Conservation (phyloP, 1,140 invertebrate genomes). For the Dendroctonus ponderosae region DNA sequence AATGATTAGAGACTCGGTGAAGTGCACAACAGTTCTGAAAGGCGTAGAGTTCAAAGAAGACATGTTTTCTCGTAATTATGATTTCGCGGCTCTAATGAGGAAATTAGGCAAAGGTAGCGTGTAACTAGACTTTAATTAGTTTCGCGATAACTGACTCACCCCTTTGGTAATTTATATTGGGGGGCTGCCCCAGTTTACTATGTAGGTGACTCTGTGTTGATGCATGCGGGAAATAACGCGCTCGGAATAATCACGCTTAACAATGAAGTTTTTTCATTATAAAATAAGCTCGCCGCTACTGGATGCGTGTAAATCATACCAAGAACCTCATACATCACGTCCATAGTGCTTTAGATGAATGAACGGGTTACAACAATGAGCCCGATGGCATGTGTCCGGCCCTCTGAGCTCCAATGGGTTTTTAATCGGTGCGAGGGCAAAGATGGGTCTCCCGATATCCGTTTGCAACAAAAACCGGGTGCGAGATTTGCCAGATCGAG, state of each 20-base stretch:
- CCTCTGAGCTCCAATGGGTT: slow-evolving; percentile 14
- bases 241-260: too few relatives aligned
- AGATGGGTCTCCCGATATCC: slow-evolving; percentile 16
- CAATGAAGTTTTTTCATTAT: too few relatives aligned
- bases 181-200: slow-evolving; percentile 5
- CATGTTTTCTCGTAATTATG: slow-evolving; percentile 2
- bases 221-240: too few relatives aligned
- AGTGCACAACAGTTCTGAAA: too few relatives aligned
- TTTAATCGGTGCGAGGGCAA: slow-evolving; percentile 20
- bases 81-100: slow-evolving; percentile 7
- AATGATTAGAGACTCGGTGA: too few relatives aligned
- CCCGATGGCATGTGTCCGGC: not conserved
- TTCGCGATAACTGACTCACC: slow-evolving; percentile 28
- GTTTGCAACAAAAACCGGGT: slow-evolving; percentile 11
- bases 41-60: too few relatives aligned
- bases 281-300: too few relatives aligned
- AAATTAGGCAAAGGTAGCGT: slow-evolving; percentile 28
- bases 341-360: slow-evolving; percentile 6
- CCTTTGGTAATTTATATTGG: not conserved
- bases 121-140: slow-evolving; percentile 29
- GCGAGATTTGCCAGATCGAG: slow-evolving; percentile 22
- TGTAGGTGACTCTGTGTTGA: slow-evolving; percentile 4
- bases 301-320: too few relatives aligned
- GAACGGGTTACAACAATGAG: slow-evolving; percentile 9
- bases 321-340: too few relatives aligned